phyloP scores from a whole-genome alignment of 1,140 invertebrate species.

The Drosophila mauritiana region DNA sequence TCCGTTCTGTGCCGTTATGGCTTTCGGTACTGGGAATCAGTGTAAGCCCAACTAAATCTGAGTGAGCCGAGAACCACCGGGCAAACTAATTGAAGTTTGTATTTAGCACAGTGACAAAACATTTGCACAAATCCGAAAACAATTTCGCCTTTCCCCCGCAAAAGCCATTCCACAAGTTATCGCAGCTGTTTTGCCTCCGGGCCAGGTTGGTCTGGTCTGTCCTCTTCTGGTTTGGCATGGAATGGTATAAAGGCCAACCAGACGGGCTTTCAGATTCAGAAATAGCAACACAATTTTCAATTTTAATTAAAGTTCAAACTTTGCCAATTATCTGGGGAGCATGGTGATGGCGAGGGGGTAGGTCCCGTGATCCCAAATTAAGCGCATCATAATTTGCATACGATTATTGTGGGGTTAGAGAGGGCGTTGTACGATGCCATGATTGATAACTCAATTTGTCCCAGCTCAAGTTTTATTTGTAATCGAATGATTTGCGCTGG shows the following conservation, averaged over 20 bases:
- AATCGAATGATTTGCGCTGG: slow-evolving; percentile 33
- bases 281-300: slow-evolving; percentile 50
- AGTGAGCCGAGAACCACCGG: slow-evolving; percentile 26
- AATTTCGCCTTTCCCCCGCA: slow-evolving; percentile 22
- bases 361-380: slow-evolving; percentile 41
- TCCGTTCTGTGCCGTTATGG: slow-evolving; percentile 4
- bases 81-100: slow-evolving; percentile 69
- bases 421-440: slow-evolving; percentile 8
- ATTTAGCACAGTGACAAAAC: slow-evolving; percentile 66
- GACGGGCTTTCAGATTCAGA: slow-evolving; percentile 18
- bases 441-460: slow-evolving; percentile 40
- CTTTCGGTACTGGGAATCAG: slow-evolving; percentile 14
- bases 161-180: slow-evolving; percentile 51
- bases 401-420: slow-evolving; percentile 36
- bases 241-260: slow-evolving; percentile 1
- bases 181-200: slow-evolving; percentile 41
- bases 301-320: slow-evolving; percentile 56
- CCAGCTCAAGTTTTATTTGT: slow-evolving; percentile 46
- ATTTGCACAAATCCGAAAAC: slow-evolving; percentile 60
- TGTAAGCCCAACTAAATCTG: slow-evolving; percentile 31
- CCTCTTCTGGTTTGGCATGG: not conserved
- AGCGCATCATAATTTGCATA: slow-evolving; percentile 56
- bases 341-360: too few relatives aligned
- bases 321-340: slow-evolving; percentile 47
- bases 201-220: not conserved